Evolutionary conservation across 2,888 invertebrate genomes (phyloP).

Genomic region (Hoplodrina blanda): DNA sequence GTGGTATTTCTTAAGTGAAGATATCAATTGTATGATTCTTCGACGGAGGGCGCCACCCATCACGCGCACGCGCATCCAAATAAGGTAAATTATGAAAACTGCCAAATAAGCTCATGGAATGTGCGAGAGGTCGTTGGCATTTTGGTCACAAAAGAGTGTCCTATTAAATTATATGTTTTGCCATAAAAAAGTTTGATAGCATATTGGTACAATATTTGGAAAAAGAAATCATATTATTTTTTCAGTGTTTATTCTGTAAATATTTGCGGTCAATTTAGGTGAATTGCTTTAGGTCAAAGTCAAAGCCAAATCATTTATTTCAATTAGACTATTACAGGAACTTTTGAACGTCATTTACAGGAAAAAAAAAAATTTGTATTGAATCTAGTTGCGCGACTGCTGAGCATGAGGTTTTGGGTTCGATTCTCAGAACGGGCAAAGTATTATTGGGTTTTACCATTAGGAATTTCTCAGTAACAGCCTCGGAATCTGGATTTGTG

Average conservation of each 20-base stretch:
- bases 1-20: slow-evolving; percentile 12
- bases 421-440: too few relatives aligned
- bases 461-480: too few relatives aligned
- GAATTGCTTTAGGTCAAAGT: neutral
- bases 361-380: too few relatives aligned
- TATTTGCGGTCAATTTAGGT: too few relatives aligned
- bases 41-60: slow-evolving; percentile 44
- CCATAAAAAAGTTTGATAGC: slow-evolving; percentile 17
- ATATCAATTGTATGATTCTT: slow-evolving; percentile 6
- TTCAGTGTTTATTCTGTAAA: neutral
- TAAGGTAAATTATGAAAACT: slow-evolving; percentile 32
- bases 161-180: slow-evolving; percentile 23
- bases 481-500: too few relatives aligned
- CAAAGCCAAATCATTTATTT: too few relatives aligned
- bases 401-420: too few relatives aligned
- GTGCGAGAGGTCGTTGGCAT: slow-evolving; percentile 29
- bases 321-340: too few relatives aligned
- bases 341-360: too few relatives aligned
- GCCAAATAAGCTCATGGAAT: slow-evolving; percentile 32
- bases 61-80: slow-evolving; percentile 15
- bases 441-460: too few relatives aligned
- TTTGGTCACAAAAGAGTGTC: slow-evolving; percentile 4
- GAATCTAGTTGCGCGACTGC: too few relatives aligned
- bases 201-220: neutral
- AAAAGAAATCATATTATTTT: neutral